Conservation (phyloP, 2,888 invertebrate genomes). For the Andrena fulva region DNA sequence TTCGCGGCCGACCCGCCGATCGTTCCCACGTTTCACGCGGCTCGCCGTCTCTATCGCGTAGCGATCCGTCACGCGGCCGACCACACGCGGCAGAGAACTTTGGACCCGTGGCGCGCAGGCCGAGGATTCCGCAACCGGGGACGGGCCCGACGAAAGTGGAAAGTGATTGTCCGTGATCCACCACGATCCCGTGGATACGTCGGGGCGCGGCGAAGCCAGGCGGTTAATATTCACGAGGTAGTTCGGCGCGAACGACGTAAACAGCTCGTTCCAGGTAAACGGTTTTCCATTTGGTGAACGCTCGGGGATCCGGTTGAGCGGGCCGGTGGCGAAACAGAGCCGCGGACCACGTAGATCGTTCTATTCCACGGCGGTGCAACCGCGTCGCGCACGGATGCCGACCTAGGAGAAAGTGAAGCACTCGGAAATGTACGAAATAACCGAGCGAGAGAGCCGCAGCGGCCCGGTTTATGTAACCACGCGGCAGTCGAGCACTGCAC, state of each 20-base stretch:
- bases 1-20: background rate
- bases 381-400: conserved; percentile 2
- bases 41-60: background rate
- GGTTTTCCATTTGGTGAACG: conserved; percentile 36
- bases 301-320: conserved; percentile 23
- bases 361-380: background rate
- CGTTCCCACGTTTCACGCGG: background rate
- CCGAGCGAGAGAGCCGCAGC: background rate
- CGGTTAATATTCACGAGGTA: conserved; percentile 17
- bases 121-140: background rate
- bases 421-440: conserved; percentile 46
- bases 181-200: background rate
- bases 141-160: background rate
- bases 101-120: background rate
- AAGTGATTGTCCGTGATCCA: background rate
- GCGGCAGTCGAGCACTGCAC: conserved; percentile 46
- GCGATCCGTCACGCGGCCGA: background rate
- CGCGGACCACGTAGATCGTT: conserved; percentile 2
- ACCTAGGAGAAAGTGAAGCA: conserved; percentile 60
- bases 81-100: background rate
- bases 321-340: conserved; percentile 26
- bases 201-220: no score
- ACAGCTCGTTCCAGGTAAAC: conserved; percentile 28
- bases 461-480: conserved; percentile 58
- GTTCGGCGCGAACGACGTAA: conserved; percentile 10